Percentiles rank a stretch among this genome's conserved stretches.
phyloP scores from a whole-genome alignment of 2,888 invertebrate genomes.

The Pterobdella sp. region DNA sequence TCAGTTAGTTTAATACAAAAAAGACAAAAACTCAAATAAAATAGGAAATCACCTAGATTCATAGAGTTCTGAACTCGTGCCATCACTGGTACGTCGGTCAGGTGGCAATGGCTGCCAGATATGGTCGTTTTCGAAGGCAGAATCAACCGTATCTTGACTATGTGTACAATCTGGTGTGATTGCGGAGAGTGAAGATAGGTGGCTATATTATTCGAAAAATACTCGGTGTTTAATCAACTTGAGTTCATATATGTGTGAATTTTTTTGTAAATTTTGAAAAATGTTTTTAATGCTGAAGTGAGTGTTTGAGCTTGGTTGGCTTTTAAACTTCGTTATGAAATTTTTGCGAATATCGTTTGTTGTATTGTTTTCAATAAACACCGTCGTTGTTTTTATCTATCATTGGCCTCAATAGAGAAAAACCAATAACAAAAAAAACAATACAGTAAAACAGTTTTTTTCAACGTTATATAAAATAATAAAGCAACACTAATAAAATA shows the following conservation, averaged over 20 bases:
- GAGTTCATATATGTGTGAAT: background rate
- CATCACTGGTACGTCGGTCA: background rate
- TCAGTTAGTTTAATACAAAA: no score
- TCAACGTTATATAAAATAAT: background rate
- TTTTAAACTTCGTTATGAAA: background rate
- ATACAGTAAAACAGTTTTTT: background rate
- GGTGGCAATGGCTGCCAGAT: slow-evolving; percentile 10
- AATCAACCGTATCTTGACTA: slow-evolving; percentile 16
- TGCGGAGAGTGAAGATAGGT: background rate
- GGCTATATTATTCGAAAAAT: background rate
- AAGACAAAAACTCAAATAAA: no score
- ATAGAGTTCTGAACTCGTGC: background rate
- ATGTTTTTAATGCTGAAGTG: background rate
- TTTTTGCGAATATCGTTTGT: background rate
- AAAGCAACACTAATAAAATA: background rate
- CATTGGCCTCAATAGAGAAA: background rate
- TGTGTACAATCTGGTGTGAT: background rate
- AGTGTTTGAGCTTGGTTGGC: background rate
- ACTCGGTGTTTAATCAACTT: background rate
- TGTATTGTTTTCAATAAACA: no score
- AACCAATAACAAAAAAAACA: background rate
- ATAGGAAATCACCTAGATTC: background rate
- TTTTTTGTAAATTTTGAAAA: background rate
- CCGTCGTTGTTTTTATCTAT: no score
- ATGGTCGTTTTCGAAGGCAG: slow-evolving; percentile 17